Base-by-base conservation (phyloP, 2,888 invertebrate species). In the Xanthorhoe designata region DNA sequence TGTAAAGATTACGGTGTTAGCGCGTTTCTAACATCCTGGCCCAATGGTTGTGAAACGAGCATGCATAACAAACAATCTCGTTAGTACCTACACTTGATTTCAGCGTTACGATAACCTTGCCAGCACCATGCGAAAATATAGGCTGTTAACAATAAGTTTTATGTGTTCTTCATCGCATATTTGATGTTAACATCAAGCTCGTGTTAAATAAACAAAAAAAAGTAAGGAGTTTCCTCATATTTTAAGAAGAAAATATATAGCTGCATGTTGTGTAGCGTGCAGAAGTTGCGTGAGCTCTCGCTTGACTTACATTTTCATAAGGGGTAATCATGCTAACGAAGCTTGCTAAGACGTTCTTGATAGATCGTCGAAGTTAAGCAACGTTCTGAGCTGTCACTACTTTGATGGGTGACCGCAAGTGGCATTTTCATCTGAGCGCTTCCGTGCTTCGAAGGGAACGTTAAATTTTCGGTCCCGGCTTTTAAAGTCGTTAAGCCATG, bases 11-110 rank as follows among this genome's bases (percentile, higher is more conserved):
- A 83, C 78, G 72, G 75, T 67, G 77, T 76, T 80, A 73, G 71
- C 77, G 80, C 77, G 81, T 78, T 82, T 79, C 81, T 86, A 89
- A 89, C 87, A 89, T 89, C 85, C 86, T 86, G 88, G 77, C 76
- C n/a, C 77, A 78, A 80, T 76, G 72, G 78, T 77, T 78, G 82
- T 78, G 74, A 77, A 75, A 75, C 71, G 70, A 71, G 66, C 72
- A 74, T 82, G 81, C 85, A 81, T 83, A 82, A 80, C 79, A 87
- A 88, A 86, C 84, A 86, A 78, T 70, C 70, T 69, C 66, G 67
- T 71, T 70, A 61, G 71, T 72, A 79, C n/a, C n/a, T n/a, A n/a
- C 86, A 87, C 87, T 87, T 88, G 86, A 81, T 76, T 75, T 70
- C 71, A 82, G 69, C 80, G 80, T 80, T 83, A 80, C 78, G 74